These are phyloP conservation scores for Melanerpes formicivorus DNA, from an alignment of 2,113 vertebrate species.

Conservation along the genomic window DNA sequence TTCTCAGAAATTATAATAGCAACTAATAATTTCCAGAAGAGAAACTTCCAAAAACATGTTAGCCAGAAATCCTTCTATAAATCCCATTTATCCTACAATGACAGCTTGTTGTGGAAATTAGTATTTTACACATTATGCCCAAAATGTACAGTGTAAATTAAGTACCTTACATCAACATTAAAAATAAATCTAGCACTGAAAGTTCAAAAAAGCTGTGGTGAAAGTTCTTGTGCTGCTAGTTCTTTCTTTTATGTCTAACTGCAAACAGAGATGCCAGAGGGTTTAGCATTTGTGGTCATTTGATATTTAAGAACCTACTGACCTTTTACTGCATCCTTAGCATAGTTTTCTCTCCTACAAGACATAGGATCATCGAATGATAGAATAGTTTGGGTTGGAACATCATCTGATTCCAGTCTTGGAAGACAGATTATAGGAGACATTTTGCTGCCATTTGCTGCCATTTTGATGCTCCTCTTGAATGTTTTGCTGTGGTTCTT, in stretches of 20 bases:
- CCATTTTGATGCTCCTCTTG: not conserved
- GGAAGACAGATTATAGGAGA: not conserved
- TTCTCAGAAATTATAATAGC: slow-evolving; percentile 5
- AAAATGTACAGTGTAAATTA: not conserved
- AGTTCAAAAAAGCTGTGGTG: not conserved
- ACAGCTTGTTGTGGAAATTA: not conserved
- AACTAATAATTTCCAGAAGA: slow-evolving; percentile 24
- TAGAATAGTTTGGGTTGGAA: not conserved
- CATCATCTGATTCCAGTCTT: not conserved
- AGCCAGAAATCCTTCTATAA: not conserved
- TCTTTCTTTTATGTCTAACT: not conserved
- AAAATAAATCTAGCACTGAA: not conserved
- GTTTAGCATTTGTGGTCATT: not conserved
- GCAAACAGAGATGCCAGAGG: not conserved
- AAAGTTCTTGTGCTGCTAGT: not conserved
- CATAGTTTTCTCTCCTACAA: not conserved
- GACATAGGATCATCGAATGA: not conserved
- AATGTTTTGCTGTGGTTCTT: not conserved
- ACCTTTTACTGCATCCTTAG: not conserved
- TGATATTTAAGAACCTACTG: not conserved
- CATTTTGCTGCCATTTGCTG: not conserved
- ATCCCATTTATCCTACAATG: not conserved
- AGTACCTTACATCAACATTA: not conserved
- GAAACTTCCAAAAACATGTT: not conserved
- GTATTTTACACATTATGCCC: not conserved